Percentiles rank a stretch among this genome's conserved stretches.
These are phyloP conservation scores for Dendrolimus punctatus DNA, from an alignment of 1,140 invertebrate genomes.

Conservation along the genomic window DNA sequence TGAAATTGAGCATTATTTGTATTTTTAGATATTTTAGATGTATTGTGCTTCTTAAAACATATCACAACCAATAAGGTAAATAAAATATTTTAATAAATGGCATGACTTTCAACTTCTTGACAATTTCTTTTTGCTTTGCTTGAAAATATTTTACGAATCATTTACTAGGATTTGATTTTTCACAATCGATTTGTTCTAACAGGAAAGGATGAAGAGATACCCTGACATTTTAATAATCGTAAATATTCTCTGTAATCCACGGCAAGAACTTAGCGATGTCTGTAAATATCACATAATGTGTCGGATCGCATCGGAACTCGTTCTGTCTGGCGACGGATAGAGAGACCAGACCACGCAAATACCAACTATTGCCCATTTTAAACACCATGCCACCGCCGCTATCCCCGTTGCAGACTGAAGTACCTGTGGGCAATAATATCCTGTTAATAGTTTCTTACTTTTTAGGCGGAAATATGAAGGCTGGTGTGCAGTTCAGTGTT, in stretches of 20 bases:
- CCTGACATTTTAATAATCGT: conserved; percentile 17
- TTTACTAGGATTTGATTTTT: neutral
- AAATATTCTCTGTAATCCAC: conserved; percentile 63
- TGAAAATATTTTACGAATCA: too few relatives aligned
- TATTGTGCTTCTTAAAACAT: too few relatives aligned
- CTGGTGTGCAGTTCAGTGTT: too few relatives aligned
- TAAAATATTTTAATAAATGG: too few relatives aligned
- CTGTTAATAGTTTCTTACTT: too few relatives aligned
- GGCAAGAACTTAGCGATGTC: conserved; percentile 72
- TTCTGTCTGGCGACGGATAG: conserved; percentile 66
- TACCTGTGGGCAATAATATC: conserved; percentile 29
- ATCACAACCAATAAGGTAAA: too few relatives aligned
- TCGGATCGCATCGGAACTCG: conserved; percentile 68
- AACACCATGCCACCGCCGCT: conserved; percentile 76
- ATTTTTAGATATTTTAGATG: too few relatives aligned
- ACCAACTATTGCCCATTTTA: conserved; percentile 48
- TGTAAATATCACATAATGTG: conserved; percentile 73
- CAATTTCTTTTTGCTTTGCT: too few relatives aligned
- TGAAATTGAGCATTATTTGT: too few relatives aligned
- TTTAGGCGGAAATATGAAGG: too few relatives aligned
- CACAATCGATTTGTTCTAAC: conserved; percentile 1
- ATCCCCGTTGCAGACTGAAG: conserved; percentile 74
- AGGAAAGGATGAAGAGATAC: neutral
- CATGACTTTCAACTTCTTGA: too few relatives aligned
- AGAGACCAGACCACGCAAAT: conserved; percentile 72